phyloP scores from a whole-genome alignment of 1,140 invertebrate species.

The Paraescarpia echinospica region DNA sequence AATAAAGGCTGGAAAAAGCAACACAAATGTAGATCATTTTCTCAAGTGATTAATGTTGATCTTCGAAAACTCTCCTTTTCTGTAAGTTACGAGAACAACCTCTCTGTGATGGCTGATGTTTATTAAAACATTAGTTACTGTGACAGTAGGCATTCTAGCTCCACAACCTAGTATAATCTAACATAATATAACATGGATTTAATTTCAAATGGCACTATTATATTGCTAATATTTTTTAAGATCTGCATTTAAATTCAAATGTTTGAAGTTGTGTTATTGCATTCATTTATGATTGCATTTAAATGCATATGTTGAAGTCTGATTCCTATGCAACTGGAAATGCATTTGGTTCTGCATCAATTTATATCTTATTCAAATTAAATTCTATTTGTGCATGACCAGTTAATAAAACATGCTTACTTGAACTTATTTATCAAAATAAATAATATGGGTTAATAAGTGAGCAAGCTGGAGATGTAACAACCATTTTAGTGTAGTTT shows the following conservation, averaged over 20 bases:
- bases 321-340: background rate
- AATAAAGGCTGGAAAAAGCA: background rate
- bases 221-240: too few relatives aligned
- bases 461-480: background rate
- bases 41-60: background rate
- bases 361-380: background rate
- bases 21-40: background rate
- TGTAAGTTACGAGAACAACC: background rate
- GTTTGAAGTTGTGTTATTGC: background rate
- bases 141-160: background rate
- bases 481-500: background rate
- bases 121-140: background rate
- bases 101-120: background rate
- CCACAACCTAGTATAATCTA: background rate
- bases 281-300: background rate
- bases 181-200: background rate
- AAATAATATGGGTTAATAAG: background rate
- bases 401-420: background rate
- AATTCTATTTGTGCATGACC: background rate
- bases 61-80: background rate
- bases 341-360: background rate
- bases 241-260: background rate
- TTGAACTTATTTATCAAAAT: background rate
- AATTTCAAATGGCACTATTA: too few relatives aligned
- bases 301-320: background rate